These are phyloP conservation scores for Lepidothrix coronata DNA, from an alignment of 2,113 vertebrate species.

Conservation along the genomic window DNA sequence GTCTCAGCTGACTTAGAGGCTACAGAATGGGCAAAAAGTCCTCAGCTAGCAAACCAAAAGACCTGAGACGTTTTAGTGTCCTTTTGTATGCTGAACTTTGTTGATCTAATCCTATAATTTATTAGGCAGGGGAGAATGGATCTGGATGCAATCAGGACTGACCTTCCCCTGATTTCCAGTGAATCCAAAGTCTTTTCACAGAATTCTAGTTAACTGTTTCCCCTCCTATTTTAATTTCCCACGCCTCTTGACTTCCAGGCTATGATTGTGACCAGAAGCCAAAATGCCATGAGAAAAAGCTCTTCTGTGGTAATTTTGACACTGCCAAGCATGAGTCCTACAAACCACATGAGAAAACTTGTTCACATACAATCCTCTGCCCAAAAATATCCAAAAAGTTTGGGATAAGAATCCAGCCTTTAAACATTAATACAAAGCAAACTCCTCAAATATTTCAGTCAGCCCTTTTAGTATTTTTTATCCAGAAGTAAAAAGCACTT, in stretches of 20 bases:
- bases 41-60: not conserved
- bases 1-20: not conserved
- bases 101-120: constrained; percentile 14
- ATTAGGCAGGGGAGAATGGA: constrained; percentile 49
- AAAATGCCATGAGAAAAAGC: constrained; percentile 74
- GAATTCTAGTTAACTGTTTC: constrained; percentile 72
- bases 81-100: not conserved
- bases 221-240: constrained; percentile 68
- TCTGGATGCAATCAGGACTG: constrained; percentile 59
- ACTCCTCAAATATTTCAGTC: constrained; percentile 44
- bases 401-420: constrained; percentile 60
- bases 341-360: constrained; percentile 63
- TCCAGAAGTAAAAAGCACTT: not conserved
- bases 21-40: not conserved
- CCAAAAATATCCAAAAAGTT: constrained; percentile 61
- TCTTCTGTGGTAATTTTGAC: constrained; percentile 68
- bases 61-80: not conserved
- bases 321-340: constrained; percentile 63
- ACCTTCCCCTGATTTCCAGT: constrained; percentile 64
- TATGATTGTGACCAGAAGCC: constrained; percentile 67
- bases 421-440: constrained; percentile 38
- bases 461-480: constrained; percentile 22
- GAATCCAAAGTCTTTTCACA: constrained; percentile 62
- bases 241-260: constrained; percentile 70
- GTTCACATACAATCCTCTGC: constrained; percentile 58